phyloP scores from a whole-genome alignment of 1,140 invertebrate genomes.

The Globodera ellingtonae region DNA sequence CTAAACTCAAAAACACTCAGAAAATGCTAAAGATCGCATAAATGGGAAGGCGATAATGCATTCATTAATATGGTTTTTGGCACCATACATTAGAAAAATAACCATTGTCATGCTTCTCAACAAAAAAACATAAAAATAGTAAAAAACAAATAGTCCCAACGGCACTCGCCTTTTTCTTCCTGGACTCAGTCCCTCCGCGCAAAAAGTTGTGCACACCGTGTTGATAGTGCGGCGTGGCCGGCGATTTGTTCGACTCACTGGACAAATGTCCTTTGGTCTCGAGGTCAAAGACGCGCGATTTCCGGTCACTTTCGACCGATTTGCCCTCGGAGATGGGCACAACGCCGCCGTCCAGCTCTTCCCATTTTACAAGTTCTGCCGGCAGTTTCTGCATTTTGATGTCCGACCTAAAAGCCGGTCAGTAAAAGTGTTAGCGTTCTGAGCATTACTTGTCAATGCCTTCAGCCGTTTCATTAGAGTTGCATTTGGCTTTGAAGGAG shows the following conservation, averaged over 20 bases:
- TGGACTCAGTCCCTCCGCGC: background rate
- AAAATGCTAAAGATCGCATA: too few species aligned
- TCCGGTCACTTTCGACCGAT: background rate
- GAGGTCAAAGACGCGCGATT: background rate
- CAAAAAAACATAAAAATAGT: too few species aligned
- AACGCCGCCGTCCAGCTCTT: background rate
- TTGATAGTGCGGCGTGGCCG: background rate
- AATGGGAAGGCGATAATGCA: too few species aligned
- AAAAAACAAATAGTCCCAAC: background rate
- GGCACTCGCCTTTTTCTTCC: constrained; percentile 7
- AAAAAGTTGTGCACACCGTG: constrained; percentile 23
- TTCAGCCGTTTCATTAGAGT: background rate
- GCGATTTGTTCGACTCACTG: background rate
- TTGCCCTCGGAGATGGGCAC: background rate
- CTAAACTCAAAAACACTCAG: too few species aligned
- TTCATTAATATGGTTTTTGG: too few species aligned
- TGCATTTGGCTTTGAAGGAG: background rate
- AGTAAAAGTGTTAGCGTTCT: background rate
- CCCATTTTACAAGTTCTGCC: constrained; percentile 6
- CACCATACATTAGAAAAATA: too few species aligned
- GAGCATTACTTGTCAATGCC: background rate
- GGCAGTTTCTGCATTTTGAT: background rate
- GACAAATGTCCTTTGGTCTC: background rate
- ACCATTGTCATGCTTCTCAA: too few species aligned
- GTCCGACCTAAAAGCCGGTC: background rate